Evolutionary conservation across 2,888 invertebrate species (phyloP).

Genomic region (Nymphalis polychloros): DNA sequence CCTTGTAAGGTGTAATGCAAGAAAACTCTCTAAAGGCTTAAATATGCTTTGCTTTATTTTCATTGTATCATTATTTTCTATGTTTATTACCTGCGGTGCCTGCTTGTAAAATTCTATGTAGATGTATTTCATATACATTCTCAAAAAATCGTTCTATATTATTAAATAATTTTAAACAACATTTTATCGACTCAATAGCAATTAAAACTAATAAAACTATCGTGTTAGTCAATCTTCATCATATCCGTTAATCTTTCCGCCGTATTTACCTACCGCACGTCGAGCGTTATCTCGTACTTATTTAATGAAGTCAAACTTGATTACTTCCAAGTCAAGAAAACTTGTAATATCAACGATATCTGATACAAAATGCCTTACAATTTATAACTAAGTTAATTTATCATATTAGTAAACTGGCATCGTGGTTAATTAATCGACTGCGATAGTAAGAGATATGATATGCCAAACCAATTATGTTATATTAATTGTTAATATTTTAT

Average conservation of each 20-base stretch:
- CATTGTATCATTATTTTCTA: too few relatives aligned
- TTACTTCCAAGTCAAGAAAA: conserved; percentile 36
- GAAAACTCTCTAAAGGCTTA: too few relatives aligned
- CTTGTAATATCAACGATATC: conserved; percentile 36
- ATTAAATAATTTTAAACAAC: background rate
- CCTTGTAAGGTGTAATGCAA: too few relatives aligned
- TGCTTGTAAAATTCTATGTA: too few relatives aligned
- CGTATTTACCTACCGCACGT: conserved; percentile 37
- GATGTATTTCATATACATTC: background rate
- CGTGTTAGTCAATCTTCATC: conserved; percentile 27
- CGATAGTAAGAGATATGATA: background rate
- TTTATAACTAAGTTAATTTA: conserved; percentile 30
- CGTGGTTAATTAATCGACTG: conserved; percentile 20
- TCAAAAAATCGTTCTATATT: background rate
- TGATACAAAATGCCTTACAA: conserved; percentile 32
- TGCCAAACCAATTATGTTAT: too few relatives aligned
- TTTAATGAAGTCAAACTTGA: conserved; percentile 41
- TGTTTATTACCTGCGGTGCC: too few relatives aligned
- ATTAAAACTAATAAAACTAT: conserved; percentile 34
- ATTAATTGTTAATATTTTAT: too few relatives aligned
- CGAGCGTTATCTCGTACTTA: conserved; percentile 33
- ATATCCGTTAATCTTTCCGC: conserved; percentile 35
- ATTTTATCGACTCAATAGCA: conserved; percentile 14
- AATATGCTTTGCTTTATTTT: too few relatives aligned
- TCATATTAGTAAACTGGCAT: conserved; percentile 26